Conservation (phyloP, 2,113 vertebrate species). For the Podarcis cretensis region DNA sequence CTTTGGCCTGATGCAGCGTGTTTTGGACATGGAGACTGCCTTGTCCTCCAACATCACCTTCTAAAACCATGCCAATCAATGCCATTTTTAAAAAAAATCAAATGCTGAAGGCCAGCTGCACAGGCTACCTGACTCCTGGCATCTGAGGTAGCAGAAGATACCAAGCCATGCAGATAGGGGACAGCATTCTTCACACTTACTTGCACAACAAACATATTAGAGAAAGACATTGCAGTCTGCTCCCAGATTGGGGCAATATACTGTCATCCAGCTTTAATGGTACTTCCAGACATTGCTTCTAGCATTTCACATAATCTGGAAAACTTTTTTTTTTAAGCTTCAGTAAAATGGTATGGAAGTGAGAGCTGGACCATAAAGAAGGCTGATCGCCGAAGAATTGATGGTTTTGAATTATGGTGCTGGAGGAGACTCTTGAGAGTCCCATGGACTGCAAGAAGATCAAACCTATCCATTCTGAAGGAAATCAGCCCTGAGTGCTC, state of each 20-base stretch:
- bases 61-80: no score
- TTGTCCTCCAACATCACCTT: no score
- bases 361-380: no score
- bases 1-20: no score
- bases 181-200: neutral
- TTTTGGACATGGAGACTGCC: no score
- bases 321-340: neutral
- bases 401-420: no score
- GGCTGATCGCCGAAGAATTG: no score
- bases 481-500: no score
- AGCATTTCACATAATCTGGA: neutral
- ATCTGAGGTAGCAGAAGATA: neutral
- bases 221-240: neutral
- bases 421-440: no score
- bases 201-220: neutral
- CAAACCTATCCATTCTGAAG: no score
- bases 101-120: neutral
- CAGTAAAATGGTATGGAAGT: neutral
- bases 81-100: no score
- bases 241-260: neutral
- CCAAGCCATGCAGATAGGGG: neutral
- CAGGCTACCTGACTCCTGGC: neutral
- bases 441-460: no score
- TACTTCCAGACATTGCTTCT: neutral
- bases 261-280: neutral